These are phyloP conservation scores for Philaenus spumarius DNA, from an alignment of 1,140 invertebrate species.

Conservation along the genomic window DNA sequence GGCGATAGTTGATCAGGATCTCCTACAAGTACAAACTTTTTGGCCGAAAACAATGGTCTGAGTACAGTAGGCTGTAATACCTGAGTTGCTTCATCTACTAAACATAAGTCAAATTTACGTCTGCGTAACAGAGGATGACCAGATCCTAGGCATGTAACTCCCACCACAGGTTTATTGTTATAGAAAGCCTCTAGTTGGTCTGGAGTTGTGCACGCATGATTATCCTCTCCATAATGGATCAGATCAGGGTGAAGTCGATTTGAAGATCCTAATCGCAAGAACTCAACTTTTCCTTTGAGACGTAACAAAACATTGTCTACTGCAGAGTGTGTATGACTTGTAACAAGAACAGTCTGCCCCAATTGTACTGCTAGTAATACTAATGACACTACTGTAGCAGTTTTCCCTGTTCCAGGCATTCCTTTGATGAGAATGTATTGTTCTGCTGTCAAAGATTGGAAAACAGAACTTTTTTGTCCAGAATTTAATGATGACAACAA, in stretches of 20 bases:
- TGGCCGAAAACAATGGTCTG: conserved; percentile 63
- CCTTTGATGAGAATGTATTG: conserved; percentile 84
- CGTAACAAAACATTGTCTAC: conserved; percentile 88
- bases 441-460: conserved; percentile 64
- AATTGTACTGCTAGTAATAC: conserved; percentile 64
- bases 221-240: conserved; percentile 49
- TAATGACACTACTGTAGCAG: conserved; percentile 76
- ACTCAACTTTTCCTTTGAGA: conserved; percentile 55
- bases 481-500: conserved; percentile 63
- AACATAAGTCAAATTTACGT: conserved; percentile 77
- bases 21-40: conserved; percentile 86
- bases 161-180: conserved; percentile 69
- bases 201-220: conserved; percentile 48
- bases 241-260: conserved; percentile 55
- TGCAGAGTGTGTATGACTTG: conserved; percentile 88
- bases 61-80: conserved; percentile 72
- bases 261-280: conserved; percentile 65
- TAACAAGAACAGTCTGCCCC: conserved; percentile 73
- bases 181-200: conserved; percentile 57
- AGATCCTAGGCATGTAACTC: conserved; percentile 78
- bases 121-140: conserved; percentile 64
- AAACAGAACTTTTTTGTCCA: conserved; percentile 68
- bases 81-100: conserved; percentile 92
- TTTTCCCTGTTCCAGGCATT: conserved; percentile 94
- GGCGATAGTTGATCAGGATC: conserved; percentile 92